Conservation (phyloP, 2,888 invertebrate species). For the Calameuta pallipes region DNA sequence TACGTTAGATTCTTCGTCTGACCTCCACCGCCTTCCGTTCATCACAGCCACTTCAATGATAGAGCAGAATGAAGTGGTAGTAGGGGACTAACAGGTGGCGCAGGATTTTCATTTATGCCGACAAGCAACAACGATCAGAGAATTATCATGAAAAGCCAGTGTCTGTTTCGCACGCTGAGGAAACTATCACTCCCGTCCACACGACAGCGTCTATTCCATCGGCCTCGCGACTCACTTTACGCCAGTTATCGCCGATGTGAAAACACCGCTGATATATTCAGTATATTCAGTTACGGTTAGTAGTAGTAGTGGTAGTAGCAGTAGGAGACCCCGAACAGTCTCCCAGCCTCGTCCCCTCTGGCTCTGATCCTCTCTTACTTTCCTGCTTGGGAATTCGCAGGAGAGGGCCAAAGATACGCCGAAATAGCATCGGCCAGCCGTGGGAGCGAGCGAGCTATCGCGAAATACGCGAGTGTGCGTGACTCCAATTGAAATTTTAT, state of each 20-base stretch:
- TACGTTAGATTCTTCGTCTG: neutral
- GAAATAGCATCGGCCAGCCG: neutral
- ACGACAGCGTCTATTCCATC: neutral
- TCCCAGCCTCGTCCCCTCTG: neutral
- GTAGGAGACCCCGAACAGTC: no score
- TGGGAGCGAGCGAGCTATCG: neutral
- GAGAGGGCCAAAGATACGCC: neutral
- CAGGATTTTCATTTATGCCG: constrained; percentile 17
- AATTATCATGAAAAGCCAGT: neutral
- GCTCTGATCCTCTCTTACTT: neutral
- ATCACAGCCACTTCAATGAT: neutral
- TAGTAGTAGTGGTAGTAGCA: no score
- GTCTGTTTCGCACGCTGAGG: neutral
- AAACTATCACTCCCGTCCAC: neutral
- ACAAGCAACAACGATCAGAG: neutral
- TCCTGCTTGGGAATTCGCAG: neutral
- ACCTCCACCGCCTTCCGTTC: neutral
- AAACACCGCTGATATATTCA: neutral
- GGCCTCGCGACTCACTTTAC: neutral
- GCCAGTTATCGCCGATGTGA: neutral
- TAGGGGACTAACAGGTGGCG: constrained; percentile 16
- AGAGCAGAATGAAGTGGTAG: constrained; percentile 13
- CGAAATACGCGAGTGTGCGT: neutral
- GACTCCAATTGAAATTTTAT: neutral
- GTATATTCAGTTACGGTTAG: neutral